phyloP scores from a whole-genome alignment of 2,113 vertebrate genomes.

The Neofelis nebulosa region DNA sequence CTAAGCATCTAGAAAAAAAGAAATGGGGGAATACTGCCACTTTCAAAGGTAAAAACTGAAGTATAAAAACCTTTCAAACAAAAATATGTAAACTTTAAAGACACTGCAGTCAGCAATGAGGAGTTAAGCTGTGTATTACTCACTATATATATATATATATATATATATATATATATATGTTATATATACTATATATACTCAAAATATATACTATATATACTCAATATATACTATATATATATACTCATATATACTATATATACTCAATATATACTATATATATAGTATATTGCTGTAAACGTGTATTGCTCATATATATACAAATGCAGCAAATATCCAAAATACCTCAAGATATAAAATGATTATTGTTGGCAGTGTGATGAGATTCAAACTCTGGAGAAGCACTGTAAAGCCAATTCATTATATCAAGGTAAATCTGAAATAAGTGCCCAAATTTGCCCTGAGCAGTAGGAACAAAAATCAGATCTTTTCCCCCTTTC shows the following conservation, averaged over 20 bases:
- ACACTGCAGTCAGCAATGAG: conserved; percentile 3
- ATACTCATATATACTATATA: too few relatives aligned
- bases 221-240: too few relatives aligned
- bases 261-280: too few relatives aligned
- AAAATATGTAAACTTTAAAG: conserved; percentile 24
- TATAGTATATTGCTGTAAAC: too few relatives aligned
- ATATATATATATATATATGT: conserved; percentile 16
- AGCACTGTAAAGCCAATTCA: conserved; percentile 62
- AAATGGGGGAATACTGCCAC: neutral
- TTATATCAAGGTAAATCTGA: conserved; percentile 68
- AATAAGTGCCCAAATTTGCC: conserved; percentile 61
- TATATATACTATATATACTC: too few relatives aligned
- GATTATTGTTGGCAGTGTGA: conserved; percentile 68
- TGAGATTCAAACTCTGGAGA: conserved; percentile 57
- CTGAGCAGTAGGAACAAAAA: conserved; percentile 46
- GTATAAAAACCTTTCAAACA: neutral
- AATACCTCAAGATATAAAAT: conserved; percentile 66
- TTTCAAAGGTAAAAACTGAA: conserved; percentile 32
- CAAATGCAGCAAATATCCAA: conserved; percentile 43
- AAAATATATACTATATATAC: too few relatives aligned
- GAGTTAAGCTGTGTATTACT: conserved; percentile 21
- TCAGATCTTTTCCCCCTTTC: neutral
- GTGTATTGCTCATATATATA: conserved; percentile 24
- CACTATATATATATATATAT: conserved; percentile 32
- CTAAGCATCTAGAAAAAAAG: neutral